Conservation (phyloP, 2,113 vertebrate genomes). For the Daboia siamensis region DNA sequence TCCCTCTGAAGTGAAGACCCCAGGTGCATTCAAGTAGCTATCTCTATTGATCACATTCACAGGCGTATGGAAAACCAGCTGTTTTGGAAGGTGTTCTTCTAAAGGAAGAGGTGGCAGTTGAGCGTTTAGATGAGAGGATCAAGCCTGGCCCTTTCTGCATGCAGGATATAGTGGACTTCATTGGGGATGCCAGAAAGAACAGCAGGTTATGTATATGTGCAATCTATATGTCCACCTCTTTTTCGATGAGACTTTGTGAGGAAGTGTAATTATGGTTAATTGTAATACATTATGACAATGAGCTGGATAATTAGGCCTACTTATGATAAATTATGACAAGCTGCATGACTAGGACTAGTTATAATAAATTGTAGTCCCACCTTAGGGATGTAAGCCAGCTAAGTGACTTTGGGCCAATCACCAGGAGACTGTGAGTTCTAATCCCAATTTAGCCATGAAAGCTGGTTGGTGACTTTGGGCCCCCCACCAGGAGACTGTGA, state of each 20-base stretch:
- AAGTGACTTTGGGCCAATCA: neutral
- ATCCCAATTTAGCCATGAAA: too few species aligned
- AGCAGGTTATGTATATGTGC: neutral
- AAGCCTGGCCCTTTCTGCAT: too few species aligned
- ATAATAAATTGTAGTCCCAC: neutral
- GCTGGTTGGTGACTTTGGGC: too few species aligned
- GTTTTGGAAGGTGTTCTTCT: neutral
- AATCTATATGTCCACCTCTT: neutral
- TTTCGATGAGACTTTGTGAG: neutral
- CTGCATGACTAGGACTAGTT: neutral
- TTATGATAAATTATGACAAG: neutral
- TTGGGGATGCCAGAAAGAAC: neutral
- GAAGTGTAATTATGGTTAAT: neutral
- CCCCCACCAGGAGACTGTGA: too few species aligned
- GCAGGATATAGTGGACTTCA: neutral
- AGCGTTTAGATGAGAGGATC: neutral
- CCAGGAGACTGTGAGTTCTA: neutral
- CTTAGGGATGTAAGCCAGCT: neutral
- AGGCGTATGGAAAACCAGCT: neutral
- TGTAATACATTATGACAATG: neutral
- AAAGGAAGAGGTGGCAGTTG: neutral
- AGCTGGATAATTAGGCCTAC: neutral
- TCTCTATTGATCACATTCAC: neutral
- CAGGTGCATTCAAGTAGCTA: slow-evolving; percentile 75
- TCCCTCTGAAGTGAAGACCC: slow-evolving; percentile 82